phyloP scores from a whole-genome alignment of 2,888 invertebrate species.

The Eurytoma adleriae region DNA sequence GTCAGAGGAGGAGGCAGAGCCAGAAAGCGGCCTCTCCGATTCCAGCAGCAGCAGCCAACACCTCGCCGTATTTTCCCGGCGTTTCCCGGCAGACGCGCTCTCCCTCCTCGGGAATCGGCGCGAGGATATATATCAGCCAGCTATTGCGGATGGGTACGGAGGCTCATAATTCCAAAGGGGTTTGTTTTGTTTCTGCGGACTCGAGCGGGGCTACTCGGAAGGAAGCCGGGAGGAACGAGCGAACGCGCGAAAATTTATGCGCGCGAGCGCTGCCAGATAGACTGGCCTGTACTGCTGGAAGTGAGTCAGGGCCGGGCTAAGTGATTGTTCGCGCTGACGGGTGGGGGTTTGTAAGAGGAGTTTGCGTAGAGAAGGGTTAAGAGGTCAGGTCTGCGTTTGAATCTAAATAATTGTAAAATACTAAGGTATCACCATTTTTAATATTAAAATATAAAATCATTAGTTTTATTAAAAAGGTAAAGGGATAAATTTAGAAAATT shows the following conservation, averaged over 20 bases:
- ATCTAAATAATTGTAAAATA: too few relatives aligned
- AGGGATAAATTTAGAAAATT: too few relatives aligned
- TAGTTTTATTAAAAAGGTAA: too few relatives aligned
- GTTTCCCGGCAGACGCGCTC: constrained; percentile 26
- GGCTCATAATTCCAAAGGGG: constrained; percentile 64
- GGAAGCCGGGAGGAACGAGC: too few relatives aligned
- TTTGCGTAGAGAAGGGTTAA: constrained; percentile 1
- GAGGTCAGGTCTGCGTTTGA: too few relatives aligned
- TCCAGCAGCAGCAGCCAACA: constrained; percentile 9
- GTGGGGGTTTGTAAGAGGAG: background rate
- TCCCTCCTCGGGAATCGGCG: background rate
- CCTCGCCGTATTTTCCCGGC: constrained; percentile 44
- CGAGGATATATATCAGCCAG: constrained; percentile 62
- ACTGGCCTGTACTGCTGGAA: too few relatives aligned
- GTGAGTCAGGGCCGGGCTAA: too few relatives aligned
- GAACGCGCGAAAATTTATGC: too few relatives aligned
- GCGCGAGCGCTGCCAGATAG: too few relatives aligned
- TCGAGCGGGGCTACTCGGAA: constrained; percentile 1
- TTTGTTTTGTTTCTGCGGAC: constrained; percentile 62
- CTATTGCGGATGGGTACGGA: constrained; percentile 64
- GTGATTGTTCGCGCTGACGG: background rate
- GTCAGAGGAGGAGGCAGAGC: background rate
- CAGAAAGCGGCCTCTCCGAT: constrained; percentile 7
- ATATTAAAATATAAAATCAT: too few relatives aligned
- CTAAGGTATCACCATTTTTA: too few relatives aligned